These are phyloP conservation scores for Pterois miles DNA, from an alignment of 2,797 vertebrate species.

Conservation along the genomic window DNA sequence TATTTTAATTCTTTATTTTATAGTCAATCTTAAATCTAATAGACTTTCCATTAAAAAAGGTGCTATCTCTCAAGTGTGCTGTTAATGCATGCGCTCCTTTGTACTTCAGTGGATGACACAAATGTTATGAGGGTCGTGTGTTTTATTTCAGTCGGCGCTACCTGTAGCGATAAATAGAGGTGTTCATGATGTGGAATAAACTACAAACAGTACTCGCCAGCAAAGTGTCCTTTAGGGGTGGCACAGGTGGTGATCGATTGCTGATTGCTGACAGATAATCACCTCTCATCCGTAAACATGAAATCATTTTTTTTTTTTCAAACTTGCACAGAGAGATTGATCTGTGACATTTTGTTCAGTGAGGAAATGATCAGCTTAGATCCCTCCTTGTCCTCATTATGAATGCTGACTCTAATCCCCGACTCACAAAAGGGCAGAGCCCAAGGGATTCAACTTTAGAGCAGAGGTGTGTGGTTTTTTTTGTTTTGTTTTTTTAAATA, in stretches of 20 bases:
- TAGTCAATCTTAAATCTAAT: background rate
- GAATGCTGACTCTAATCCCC: constrained; percentile 60
- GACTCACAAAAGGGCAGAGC: constrained; percentile 61
- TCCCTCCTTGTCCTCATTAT: constrained; percentile 60
- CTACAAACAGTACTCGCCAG: background rate
- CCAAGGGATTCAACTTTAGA: constrained; percentile 30
- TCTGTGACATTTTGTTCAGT: constrained; percentile 66
- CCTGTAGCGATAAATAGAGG: background rate
- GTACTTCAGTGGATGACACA: background rate
- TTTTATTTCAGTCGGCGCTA: background rate
- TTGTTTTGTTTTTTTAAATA: background rate
- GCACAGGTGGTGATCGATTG: constrained; percentile 26
- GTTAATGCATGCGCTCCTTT: background rate
- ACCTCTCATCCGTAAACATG: constrained; percentile 15
- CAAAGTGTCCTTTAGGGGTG: background rate
- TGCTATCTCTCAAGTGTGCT: background rate
- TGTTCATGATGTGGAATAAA: background rate
- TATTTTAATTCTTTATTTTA: background rate
- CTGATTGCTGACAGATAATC: constrained; percentile 41
- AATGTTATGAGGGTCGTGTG: background rate
- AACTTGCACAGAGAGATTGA: constrained; percentile 56
- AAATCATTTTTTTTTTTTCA: constrained; percentile 9
- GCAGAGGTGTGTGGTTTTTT: background rate
- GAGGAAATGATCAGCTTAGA: constrained; percentile 63
- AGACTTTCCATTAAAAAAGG: background rate